Evolutionary conservation across 2,888 invertebrate species (phyloP), one percentile per base, ranked within the genome.

Genomic region (Drosophila macrospina): DNA sequence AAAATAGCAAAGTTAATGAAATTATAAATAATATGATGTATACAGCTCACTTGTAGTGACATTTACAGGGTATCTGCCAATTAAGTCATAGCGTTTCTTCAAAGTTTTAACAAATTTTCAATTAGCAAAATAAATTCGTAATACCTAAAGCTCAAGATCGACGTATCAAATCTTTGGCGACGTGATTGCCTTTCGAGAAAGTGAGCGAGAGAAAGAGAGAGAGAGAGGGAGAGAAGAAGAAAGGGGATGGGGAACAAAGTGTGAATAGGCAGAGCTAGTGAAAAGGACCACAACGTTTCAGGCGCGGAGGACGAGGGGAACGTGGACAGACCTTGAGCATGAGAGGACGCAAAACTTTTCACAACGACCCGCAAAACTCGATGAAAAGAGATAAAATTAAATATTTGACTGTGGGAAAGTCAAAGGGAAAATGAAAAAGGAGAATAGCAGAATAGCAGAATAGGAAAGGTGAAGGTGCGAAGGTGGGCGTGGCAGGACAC

Each of bases 311-410:
- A 28, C 0, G n/a, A 28, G 15, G 20, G 11, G 8, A 1, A 32
- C 13, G 50, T 26, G 24, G 24, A 13, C 50, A 50, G 24, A 34
- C n/a, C 4, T 4, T 15, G 16, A 30, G 15, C 36, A 15, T 36
- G 39, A 39, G 39, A 39, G 39, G 15, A 16, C 4, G 32, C 32
- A 54, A 54, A 64, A 65, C 26, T 71, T 60, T 71, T 71, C 34
- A 39, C 50, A 48, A 54, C 54, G 45, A 41, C 39, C 59, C 57
- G 37, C 50, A 64, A 56, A 75, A 48, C 54, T 48, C 44, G 70
- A 75, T 75, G 70, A 30, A 37, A 69, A 56, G n/a, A 30, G 64
- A 75, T 70, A 76, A 75, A 73, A 74, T 70, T 69, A 67, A 76
- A 63, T 64, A 61, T 67, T 72, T 67, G 61, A 50, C 60, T 61